Conservation (phyloP, 2,113 vertebrate species). For the Sylvilagus bachmani region DNA sequence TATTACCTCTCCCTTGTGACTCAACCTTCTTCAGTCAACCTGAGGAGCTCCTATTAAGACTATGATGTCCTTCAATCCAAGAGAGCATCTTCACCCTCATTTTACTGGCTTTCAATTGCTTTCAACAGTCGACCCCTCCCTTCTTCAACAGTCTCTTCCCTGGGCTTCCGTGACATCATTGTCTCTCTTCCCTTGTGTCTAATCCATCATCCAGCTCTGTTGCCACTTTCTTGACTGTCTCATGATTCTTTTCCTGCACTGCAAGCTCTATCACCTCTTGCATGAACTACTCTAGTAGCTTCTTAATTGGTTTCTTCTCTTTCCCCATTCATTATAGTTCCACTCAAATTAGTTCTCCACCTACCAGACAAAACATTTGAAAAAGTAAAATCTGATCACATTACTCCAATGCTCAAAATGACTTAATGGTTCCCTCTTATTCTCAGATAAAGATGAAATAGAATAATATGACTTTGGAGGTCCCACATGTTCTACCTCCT, state of each 20-base stretch:
- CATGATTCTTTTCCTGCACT: neutral
- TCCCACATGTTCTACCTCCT: neutral
- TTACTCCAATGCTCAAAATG: neutral
- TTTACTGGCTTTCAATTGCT: neutral
- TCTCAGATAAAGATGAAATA: neutral
- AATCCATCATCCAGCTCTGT: neutral
- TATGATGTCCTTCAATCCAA: neutral
- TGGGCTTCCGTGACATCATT: neutral
- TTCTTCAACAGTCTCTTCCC: neutral
- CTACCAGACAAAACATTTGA: neutral
- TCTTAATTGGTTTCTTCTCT: neutral
- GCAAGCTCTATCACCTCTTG: neutral
- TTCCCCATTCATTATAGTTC: neutral
- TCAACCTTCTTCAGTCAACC: neutral
- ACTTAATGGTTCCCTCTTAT: neutral
- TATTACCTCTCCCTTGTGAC: neutral
- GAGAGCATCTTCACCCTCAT: neutral
- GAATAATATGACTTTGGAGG: neutral
- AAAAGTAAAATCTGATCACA: neutral
- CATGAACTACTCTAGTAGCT: neutral
- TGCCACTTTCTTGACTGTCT: neutral
- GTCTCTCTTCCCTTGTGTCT: neutral
- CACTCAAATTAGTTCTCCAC: neutral
- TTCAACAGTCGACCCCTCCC: neutral
- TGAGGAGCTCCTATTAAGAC: neutral